Base-by-base conservation (phyloP, 64 coral and sea anemone genomes). In the Dendrophyllia cribrosa region DNA sequence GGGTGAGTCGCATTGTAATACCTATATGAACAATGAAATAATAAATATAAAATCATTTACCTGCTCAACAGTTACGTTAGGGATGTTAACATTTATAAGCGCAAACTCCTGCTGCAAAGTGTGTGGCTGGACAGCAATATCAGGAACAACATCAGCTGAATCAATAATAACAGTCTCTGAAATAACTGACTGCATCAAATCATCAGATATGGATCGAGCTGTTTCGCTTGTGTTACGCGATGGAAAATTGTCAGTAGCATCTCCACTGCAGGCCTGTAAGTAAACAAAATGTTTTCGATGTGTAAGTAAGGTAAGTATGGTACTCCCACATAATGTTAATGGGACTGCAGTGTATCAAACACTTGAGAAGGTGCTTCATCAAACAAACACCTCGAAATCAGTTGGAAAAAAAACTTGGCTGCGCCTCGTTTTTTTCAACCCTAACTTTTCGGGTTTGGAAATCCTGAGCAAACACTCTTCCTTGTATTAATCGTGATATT, bases 1-100 rank as follows among this genome's bases (percentile, higher is more conserved):
- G n/a, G n/a, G n/a, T n/a, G n/a, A n/a, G n/a, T n/a, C n/a, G n/a
- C n/a, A n/a, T n/a, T n/a, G n/a, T n/a, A n/a, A n/a, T n/a, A n/a
- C n/a, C n/a, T n/a, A n/a, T n/a, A n/a, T n/a, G n/a, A n/a, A n/a
- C n/a, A n/a, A n/a, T n/a, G n/a, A n/a, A n/a, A n/a, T n/a, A n/a
- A n/a, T n/a, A n/a, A n/a, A n/a, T n/a, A n/a, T n/a, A 25, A 21
- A 25, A 24, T 22, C 21, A 24, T 50, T 76, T 75, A 94, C 95
- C 92, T 94, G 92, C 43, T 97, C 95, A 45, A 94, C 92, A 65
- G 43, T 94, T 2, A 97, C 95, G 67, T 97, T 97, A 43, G 91
- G 95, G 69, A 94, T 94, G 56, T 97, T 97, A 49, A 94, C 91
- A 64, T 97, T 97, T n/a, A 94, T 97, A 34, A 97, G 87, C 2